Conservation (phyloP, 2,113 vertebrate species). For the Eulemur macaco region DNA sequence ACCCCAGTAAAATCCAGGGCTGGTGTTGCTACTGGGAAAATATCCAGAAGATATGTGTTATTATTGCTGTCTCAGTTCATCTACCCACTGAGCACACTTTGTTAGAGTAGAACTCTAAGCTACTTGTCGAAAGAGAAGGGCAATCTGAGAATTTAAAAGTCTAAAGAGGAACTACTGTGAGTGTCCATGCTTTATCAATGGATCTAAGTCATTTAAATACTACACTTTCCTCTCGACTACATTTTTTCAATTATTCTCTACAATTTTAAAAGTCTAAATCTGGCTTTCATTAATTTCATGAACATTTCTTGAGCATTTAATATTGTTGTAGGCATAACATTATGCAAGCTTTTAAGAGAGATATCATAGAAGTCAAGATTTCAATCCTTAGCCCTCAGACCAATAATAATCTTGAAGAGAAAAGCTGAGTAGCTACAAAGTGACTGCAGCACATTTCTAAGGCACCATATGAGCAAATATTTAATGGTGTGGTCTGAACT, state of each 20-base stretch:
- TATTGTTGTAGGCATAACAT: neutral
- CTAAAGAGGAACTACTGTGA: neutral
- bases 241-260: slow-evolving; percentile 10
- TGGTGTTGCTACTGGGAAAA: slow-evolving; percentile 1
- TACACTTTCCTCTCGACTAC: neutral
- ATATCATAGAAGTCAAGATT: slow-evolving; percentile 12
- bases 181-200: neutral
- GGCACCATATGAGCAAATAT: slow-evolving; percentile 11
- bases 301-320: slow-evolving; percentile 16
- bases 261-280: slow-evolving; percentile 23
- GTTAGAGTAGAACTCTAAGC: neutral
- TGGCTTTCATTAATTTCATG: neutral
- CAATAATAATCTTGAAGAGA: slow-evolving; percentile 40
- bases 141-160: neutral
- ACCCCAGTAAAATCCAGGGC: slow-evolving; percentile 31
- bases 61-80: neutral
- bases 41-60: neutral
- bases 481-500: slow-evolving; percentile 1
- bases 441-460: slow-evolving; percentile 31
- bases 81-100: neutral
- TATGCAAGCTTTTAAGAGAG: slow-evolving; percentile 8
- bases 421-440: slow-evolving; percentile 17
- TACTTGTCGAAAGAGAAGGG: neutral
- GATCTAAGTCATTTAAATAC: neutral
- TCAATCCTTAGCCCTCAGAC: neutral